phyloP scores from a whole-genome alignment of 2,797 vertebrate species.

The Protonibea diacanthus region DNA sequence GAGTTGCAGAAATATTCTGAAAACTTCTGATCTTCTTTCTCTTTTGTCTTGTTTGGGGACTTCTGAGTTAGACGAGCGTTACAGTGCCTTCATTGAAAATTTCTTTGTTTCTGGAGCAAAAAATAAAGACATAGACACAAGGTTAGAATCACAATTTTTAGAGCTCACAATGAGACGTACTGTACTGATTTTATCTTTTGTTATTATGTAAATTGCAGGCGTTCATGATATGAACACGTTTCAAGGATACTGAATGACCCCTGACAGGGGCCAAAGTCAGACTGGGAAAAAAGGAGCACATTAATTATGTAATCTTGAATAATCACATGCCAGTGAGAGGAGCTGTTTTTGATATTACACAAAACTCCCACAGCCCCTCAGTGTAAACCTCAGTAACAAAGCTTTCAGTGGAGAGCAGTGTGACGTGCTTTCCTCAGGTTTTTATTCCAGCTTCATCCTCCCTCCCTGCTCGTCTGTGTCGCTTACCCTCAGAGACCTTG shows the following conservation, averaged over 20 bases:
- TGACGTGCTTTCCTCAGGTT: constrained; percentile 40
- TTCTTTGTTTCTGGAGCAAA: neutral
- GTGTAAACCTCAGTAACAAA: constrained; percentile 11
- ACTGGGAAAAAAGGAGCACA: neutral
- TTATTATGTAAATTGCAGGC: neutral
- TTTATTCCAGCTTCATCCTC: constrained; percentile 7
- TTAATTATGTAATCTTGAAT: constrained; percentile 4
- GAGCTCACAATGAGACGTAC: neutral
- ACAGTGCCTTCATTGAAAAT: neutral
- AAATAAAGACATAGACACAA: neutral
- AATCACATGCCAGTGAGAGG: neutral
- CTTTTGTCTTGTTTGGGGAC: neutral
- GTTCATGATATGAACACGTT: neutral
- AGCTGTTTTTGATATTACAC: neutral
- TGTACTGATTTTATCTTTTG: neutral
- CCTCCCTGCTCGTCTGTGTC: constrained; percentile 11
- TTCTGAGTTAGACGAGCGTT: neutral
- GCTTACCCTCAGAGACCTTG: constrained; percentile 47
- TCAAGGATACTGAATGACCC: constrained; percentile 5
- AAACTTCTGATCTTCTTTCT: neutral
- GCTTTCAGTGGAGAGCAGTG: constrained; percentile 21
- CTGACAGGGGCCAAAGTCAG: neutral
- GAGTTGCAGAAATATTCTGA: no score
- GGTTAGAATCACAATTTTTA: neutral
- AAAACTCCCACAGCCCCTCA: neutral